These are phyloP conservation scores for Camelus dromedarius DNA, from an alignment of 2,113 vertebrate species.

Conservation along the genomic window DNA sequence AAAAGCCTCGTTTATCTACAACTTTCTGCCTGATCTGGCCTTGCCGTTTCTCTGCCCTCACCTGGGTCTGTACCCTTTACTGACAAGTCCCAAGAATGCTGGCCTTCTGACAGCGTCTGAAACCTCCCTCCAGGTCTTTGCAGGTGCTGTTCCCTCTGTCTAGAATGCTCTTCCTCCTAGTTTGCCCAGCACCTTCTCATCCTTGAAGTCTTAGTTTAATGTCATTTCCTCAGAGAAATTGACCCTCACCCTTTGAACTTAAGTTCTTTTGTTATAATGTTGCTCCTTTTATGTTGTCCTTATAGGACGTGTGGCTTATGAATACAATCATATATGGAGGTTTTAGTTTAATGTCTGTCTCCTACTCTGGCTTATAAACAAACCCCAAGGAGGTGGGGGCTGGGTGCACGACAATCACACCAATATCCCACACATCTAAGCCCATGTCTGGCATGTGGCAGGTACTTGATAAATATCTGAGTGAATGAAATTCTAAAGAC, in stretches of 20 bases:
- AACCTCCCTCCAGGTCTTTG: not conserved
- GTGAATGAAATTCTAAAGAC: not conserved
- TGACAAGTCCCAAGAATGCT: not conserved
- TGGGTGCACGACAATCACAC: no score
- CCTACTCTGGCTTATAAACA: not conserved
- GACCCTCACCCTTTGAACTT: not conserved
- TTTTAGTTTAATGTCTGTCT: not conserved
- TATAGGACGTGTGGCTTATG: not conserved
- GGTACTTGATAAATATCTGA: not conserved
- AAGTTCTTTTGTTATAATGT: not conserved
- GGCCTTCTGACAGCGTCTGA: not conserved
- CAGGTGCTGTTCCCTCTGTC: not conserved
- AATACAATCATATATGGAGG: fast-evolving
- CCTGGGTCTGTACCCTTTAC: not conserved
- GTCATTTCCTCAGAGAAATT: not conserved
- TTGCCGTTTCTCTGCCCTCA: not conserved
- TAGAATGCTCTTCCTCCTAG: not conserved
- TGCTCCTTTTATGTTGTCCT: not conserved
- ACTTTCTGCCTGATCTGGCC: not conserved
- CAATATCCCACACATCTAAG: not conserved
- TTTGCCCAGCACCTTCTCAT: not conserved
- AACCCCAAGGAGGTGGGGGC: not conserved
- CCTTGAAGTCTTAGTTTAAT: not conserved
- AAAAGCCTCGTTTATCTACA: not conserved
- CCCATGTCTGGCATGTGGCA: not conserved